Evolutionary conservation across 1,140 invertebrate genomes (phyloP).

Genomic region (Microvelia longipes): DNA sequence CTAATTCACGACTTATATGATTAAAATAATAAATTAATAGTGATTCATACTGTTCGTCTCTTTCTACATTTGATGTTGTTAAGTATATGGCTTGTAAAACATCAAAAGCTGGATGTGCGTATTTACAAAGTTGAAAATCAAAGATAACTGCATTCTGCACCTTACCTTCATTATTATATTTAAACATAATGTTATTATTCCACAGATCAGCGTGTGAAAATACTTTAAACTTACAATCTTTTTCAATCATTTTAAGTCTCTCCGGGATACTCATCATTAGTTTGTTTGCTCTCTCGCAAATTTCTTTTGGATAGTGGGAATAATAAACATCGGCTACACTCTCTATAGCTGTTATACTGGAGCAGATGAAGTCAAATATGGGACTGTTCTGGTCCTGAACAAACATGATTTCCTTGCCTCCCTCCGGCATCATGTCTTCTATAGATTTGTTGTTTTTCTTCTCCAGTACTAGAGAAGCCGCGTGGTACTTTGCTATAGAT

Average conservation of each 20-base stretch:
- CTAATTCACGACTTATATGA: not conserved
- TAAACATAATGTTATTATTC: slow-evolving; percentile 9
- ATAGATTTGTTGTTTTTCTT: not conserved
- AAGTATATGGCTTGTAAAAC: slow-evolving; percentile 7
- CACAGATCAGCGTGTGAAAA: slow-evolving; percentile 6
- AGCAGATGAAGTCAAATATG: slow-evolving; percentile 4
- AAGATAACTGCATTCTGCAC: not conserved
- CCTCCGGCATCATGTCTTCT: slow-evolving; percentile 1
- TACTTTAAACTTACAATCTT: slow-evolving; percentile 2
- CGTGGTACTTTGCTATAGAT: slow-evolving; percentile 5
- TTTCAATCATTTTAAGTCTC: not conserved
- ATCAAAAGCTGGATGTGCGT: slow-evolving; percentile 8
- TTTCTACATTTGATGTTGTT: slow-evolving; percentile 1
- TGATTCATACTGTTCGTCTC: slow-evolving; percentile 2
- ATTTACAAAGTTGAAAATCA: slow-evolving; percentile 7
- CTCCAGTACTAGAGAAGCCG: slow-evolving; percentile 7
- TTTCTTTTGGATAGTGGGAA: not conserved
- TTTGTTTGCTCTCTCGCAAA: slow-evolving; percentile 2
- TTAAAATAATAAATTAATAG: slow-evolving; percentile 8
- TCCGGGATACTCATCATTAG: slow-evolving; percentile 2
- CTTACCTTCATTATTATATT: not conserved
- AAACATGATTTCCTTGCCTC: slow-evolving; percentile 4
- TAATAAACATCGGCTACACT: slow-evolving; percentile 5
- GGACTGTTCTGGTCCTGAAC: slow-evolving; percentile 4
- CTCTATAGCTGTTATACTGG: slow-evolving; percentile 9